Base-by-base conservation (phyloP, 2,797 vertebrate species). In the Pagetopsis macropterus region DNA sequence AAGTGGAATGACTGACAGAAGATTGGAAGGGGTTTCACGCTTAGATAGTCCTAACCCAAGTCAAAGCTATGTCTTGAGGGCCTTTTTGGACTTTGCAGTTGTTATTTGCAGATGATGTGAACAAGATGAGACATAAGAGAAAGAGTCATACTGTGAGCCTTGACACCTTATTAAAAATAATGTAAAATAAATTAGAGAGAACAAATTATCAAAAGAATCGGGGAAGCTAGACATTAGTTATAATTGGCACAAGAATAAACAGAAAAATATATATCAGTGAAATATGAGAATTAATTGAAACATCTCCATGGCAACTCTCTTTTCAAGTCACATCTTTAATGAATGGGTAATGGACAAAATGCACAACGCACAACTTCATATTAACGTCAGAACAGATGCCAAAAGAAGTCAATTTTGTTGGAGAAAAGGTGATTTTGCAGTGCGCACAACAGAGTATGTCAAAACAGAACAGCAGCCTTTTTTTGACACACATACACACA, bases 301-400 rank as follows among this genome's bases (percentile, higher is more conserved):
- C 91, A 95, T 97, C 93, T 92, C 96, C 94, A 96, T 96, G 95
- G 95, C 92, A 96, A 97, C 95, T 93, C 91, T 94, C 91, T 95
- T 94, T 94, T 95, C 93, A 92, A 95, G 93, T 94, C 91, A 85
- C 92, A 90, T 95, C 90, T 94, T 95, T 95, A 96, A 95, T 95
- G 94, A 96, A 95, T 94, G 94, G 94, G 93, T 95, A 96, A 96
- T 95, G 93, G 94, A 94, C 93, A 90, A 93, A 93, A 94, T 84
- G 90, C 76, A 76, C 91, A 93, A 91, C 90, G 94, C 91, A 94
- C 91, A 94, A 95, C 92, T 83, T 77, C 21, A 41, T 63, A 50
- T 81, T 63, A 50, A 82, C 33, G 41, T 86, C 74, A 79, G 72
- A 82, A 71, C 40, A 54, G 57, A 79, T 57, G 83, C 81, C 79